These are phyloP conservation scores for Cybosia mesomella DNA, from an alignment of 2,888 invertebrate genomes.

Conservation along the genomic window DNA sequence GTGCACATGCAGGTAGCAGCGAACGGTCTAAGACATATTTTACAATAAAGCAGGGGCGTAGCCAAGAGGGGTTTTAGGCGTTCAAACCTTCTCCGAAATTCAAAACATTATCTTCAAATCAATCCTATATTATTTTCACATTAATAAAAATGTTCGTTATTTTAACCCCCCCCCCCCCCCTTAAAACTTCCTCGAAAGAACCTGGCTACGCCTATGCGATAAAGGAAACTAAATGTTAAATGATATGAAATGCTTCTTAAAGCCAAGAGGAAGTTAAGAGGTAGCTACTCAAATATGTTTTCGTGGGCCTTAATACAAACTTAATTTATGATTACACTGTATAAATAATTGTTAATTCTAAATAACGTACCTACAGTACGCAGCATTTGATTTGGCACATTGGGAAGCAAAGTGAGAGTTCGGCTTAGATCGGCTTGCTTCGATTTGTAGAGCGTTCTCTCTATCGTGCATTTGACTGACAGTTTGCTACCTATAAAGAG, in stretches of 20 bases:
- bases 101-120: neutral
- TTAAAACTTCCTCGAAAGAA: no score
- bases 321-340: slow-evolving; percentile 22
- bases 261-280: slow-evolving; percentile 45
- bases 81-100: neutral
- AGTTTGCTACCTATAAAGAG: no score
- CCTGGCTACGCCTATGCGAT: neutral
- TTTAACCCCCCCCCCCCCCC: neutral
- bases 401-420: neutral
- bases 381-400: neutral
- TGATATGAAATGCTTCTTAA: slow-evolving; percentile 50
- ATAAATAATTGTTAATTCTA: slow-evolving; percentile 17
- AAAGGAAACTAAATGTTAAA: slow-evolving; percentile 39
- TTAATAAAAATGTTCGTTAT: no score
- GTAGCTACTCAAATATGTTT: slow-evolving; percentile 18
- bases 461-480: no score
- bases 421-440: neutral
- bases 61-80: neutral
- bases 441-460: no score
- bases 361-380: slow-evolving; percentile 4
- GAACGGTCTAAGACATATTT: slow-evolving; percentile 23
- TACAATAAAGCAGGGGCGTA: slow-evolving; percentile 14
- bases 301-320: slow-evolving; percentile 33
- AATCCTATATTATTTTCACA: neutral
- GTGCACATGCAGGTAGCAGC: no score